A percentile compares a stretch with the other conserved stretches of the same genome.
Evolutionary conservation across 2,888 invertebrate species (phyloP).

Genomic region (Noctua janthe): DNA sequence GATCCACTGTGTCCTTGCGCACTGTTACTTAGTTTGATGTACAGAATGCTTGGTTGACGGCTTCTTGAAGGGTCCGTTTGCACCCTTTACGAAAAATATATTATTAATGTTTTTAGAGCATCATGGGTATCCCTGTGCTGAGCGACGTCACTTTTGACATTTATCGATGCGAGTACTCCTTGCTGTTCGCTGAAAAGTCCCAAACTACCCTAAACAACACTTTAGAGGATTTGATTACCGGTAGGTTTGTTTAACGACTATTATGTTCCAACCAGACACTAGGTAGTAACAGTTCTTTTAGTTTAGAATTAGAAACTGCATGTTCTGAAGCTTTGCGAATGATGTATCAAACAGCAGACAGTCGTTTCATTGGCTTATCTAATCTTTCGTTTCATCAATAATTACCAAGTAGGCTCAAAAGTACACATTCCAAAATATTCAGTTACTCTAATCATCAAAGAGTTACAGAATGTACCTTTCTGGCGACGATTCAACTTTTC

Average conservation of each 20-base stretch:
- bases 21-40: background rate
- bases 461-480: no score
- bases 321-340: background rate
- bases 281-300: background rate
- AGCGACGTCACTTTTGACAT: conserved; percentile 80
- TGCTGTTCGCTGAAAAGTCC: conserved; percentile 77
- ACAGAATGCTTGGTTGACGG: background rate
- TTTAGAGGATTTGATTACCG: conserved; percentile 81
- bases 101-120: conserved; percentile 70
- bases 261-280: background rate
- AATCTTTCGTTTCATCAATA: background rate
- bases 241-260: conserved; percentile 61
- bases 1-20: background rate
- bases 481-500: no score
- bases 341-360: background rate
- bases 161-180: conserved; percentile 82
- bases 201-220: conserved; percentile 74
- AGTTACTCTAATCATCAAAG: no score
- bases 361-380: background rate
- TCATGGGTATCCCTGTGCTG: conserved; percentile 77
- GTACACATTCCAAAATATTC: no score
- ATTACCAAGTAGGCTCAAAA: background rate
- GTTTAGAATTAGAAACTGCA: background rate
- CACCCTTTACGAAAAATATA: background rate
- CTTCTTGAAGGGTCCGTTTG: background rate